Evolutionary conservation across 2,113 vertebrate species (phyloP).

Genomic region (Cololabis saira): DNA sequence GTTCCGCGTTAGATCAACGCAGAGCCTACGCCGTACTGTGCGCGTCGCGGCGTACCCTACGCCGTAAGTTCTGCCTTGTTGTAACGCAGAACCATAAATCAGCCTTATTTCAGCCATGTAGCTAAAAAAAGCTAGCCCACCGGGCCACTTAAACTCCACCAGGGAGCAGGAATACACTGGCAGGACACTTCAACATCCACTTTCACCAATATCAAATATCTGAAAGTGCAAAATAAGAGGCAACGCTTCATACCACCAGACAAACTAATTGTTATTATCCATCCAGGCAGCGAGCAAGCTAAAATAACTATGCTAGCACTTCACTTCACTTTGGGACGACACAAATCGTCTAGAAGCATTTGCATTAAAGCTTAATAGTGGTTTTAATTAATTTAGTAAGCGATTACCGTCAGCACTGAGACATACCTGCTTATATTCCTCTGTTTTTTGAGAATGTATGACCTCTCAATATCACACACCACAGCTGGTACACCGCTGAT

Average conservation of each 20-base stretch:
- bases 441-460: constrained; percentile 49
- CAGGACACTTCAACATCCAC: neutral
- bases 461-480: constrained; percentile 74
- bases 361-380: neutral
- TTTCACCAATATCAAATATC: accelerated
- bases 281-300: constrained; percentile 34
- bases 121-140: neutral
- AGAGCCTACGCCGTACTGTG: too few relatives aligned
- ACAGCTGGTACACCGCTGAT: constrained; percentile 28
- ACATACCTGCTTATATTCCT: constrained; percentile 45
- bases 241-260: neutral
- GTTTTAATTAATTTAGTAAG: neutral
- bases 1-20: too few relatives aligned
- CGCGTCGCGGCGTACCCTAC: too few relatives aligned
- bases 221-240: neutral
- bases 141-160: neutral
- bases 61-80: too few relatives aligned
- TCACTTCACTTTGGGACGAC: neutral
- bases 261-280: constrained; percentile 1
- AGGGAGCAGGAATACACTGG: neutral
- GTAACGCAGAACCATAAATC: too few relatives aligned
- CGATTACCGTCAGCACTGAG: neutral
- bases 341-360: accelerated
- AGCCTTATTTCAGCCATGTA: constrained; percentile 7
- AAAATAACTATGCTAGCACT: constrained; percentile 15